Conservation (phyloP, 64 coral and sea anemone genomes). For the Montipora cactus region DNA sequence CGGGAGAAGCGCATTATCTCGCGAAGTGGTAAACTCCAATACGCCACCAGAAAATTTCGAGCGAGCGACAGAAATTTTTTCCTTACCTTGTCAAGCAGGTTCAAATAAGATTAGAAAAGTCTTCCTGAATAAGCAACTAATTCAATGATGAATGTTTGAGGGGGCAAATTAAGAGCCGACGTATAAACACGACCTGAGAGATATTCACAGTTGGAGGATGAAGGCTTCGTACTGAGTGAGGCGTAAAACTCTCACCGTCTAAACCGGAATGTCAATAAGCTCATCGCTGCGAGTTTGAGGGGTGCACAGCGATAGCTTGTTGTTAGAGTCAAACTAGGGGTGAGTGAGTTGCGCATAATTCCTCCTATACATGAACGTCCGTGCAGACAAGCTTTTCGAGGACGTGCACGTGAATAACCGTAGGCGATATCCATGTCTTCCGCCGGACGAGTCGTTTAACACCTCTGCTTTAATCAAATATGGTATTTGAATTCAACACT, state of each 20-base stretch:
- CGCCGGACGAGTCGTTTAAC: too few species aligned
- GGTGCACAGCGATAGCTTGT: neutral
- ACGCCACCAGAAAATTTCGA: too few species aligned
- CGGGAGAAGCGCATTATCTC: too few species aligned
- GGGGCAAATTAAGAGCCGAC: neutral
- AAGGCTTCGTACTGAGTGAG: neutral
- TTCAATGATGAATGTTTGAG: conserved; percentile 35
- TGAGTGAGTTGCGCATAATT: neutral
- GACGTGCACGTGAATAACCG: too few species aligned
- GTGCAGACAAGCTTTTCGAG: too few species aligned
- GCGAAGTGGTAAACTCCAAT: too few species aligned
- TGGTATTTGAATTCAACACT: too few species aligned
- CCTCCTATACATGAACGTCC: neutral
- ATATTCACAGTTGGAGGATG: neutral
- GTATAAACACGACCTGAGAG: neutral
- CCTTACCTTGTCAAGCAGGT: too few species aligned
- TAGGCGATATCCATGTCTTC: too few species aligned
- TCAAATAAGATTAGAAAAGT: neutral
- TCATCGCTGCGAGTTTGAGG: conserved; percentile 42
- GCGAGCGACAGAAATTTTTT: too few species aligned
- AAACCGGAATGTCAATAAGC: conserved; percentile 4
- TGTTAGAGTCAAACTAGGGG: neutral
- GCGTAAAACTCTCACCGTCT: neutral
- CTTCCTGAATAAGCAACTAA: neutral
- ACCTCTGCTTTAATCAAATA: too few species aligned